A percentile compares a stretch with the other conserved stretches of the same genome.
phyloP scores from a whole-genome alignment of 2,888 invertebrate species.

The Bombylius discolor region DNA sequence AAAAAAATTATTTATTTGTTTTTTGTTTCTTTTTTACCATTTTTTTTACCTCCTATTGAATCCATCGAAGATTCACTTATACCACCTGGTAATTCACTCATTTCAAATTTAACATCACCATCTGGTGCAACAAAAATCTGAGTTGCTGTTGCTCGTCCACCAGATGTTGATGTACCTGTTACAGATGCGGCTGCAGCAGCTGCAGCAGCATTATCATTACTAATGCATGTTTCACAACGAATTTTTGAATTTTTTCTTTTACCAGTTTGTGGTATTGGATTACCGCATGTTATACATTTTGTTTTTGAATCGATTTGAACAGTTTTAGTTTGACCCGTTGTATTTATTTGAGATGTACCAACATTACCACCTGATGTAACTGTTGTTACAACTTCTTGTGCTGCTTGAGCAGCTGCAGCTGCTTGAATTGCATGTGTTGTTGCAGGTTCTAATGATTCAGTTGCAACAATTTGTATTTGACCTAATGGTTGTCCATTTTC shows the following conservation, averaged over 20 bases:
- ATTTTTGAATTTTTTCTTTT: slow-evolving; percentile 51
- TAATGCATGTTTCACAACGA: slow-evolving; percentile 48
- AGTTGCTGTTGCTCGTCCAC: slow-evolving; percentile 35
- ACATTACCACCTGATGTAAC: neutral
- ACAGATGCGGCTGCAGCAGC: slow-evolving; percentile 4
- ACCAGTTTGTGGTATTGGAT: slow-evolving; percentile 40
- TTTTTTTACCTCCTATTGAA: slow-evolving; percentile 33
- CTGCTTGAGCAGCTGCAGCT: slow-evolving; percentile 19
- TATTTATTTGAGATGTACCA: neutral
- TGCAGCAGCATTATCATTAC: slow-evolving; percentile 40
- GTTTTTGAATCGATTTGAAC: slow-evolving; percentile 1
- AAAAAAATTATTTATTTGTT: no score
- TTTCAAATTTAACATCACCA: slow-evolving; percentile 48
- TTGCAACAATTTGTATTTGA: slow-evolving; percentile 47
- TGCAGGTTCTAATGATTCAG: slow-evolving; percentile 35
- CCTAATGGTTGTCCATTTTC: slow-evolving; percentile 36
- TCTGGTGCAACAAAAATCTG: slow-evolving; percentile 56
- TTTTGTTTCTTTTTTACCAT: no score
- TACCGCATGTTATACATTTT: slow-evolving; percentile 49
- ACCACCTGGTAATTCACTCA: slow-evolving; percentile 35
- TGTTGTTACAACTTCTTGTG: neutral
- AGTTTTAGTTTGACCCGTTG: neutral
- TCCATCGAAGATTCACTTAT: slow-evolving; percentile 26
- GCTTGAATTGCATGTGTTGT: slow-evolving; percentile 15
- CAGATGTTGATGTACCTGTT: neutral